phyloP scores from a whole-genome alignment of 2,797 vertebrate species.

The Peromyscus eremicus region DNA sequence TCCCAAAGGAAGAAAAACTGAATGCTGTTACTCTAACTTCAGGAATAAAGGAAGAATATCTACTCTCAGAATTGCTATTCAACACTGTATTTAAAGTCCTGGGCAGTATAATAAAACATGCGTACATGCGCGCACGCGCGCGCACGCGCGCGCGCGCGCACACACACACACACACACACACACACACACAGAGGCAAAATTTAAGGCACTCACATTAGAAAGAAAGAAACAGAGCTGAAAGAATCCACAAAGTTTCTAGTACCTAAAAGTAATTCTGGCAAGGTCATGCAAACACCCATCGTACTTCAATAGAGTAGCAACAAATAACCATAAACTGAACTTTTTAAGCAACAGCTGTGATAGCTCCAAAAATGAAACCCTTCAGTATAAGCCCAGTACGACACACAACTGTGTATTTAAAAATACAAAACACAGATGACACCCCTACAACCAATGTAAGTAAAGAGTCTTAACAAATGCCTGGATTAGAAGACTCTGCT shows the following conservation, averaged over 20 bases:
- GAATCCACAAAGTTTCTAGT: background rate
- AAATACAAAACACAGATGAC: background rate
- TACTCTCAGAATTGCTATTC: background rate
- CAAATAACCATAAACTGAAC: background rate
- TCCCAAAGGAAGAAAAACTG: background rate
- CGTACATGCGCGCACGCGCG: no score
- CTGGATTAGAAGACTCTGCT: background rate
- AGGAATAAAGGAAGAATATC: background rate
- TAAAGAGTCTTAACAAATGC: slow-evolving; percentile 32
- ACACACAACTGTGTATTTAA: background rate
- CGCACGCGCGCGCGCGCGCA: no score
- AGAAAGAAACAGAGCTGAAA: background rate
- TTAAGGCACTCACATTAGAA: background rate
- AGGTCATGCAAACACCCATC: background rate
- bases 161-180: background rate
- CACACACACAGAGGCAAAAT: background rate
- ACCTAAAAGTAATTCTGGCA: background rate
- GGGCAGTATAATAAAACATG: background rate
- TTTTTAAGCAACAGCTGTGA: background rate
- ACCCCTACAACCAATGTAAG: background rate
- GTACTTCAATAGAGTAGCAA: slow-evolving; percentile 46
- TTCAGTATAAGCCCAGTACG: slow-evolving; percentile 7
- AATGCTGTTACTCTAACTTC: background rate
- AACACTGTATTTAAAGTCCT: background rate
- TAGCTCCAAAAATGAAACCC: background rate